These are phyloP conservation scores for Leptothorax acervorum DNA, from an alignment of 2,888 invertebrate species.

Conservation along the genomic window DNA sequence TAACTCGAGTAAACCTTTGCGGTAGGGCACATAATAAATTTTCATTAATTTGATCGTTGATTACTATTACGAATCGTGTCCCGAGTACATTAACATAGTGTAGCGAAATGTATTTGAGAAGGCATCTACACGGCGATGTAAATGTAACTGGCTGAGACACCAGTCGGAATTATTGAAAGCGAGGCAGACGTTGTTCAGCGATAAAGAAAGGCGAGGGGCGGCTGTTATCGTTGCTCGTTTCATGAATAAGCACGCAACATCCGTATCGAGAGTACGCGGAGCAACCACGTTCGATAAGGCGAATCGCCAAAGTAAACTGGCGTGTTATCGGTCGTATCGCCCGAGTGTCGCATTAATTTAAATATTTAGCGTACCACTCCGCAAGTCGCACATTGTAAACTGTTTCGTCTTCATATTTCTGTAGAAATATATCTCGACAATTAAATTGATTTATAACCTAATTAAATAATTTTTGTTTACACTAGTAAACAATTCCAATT, in stretches of 20 bases:
- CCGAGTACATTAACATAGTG: background rate
- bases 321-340: constrained; percentile 70
- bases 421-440: background rate
- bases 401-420: constrained; percentile 7
- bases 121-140: constrained; percentile 66
- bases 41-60: constrained; percentile 21
- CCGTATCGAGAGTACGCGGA: constrained; percentile 69
- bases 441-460: background rate
- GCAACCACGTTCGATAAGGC: constrained; percentile 73
- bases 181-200: constrained; percentile 64
- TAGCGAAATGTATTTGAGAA: constrained; percentile 57
- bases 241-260: constrained; percentile 75
- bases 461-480: constrained; percentile 1
- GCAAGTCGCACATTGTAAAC: constrained; percentile 34
- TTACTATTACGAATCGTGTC: constrained; percentile 8
- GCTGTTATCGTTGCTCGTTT: constrained; percentile 72
- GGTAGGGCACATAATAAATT: background rate
- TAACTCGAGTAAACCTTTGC: background rate
- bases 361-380: constrained; percentile 67
- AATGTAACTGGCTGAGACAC: constrained; percentile 66
- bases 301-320: constrained; percentile 73
- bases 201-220: constrained; percentile 72
- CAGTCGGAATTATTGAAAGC: constrained; percentile 71
- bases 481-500: background rate
- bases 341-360: constrained; percentile 72